Evolutionary conservation across 2,113 vertebrate genomes (phyloP).

Genomic region (Rafetus swinhoei): DNA sequence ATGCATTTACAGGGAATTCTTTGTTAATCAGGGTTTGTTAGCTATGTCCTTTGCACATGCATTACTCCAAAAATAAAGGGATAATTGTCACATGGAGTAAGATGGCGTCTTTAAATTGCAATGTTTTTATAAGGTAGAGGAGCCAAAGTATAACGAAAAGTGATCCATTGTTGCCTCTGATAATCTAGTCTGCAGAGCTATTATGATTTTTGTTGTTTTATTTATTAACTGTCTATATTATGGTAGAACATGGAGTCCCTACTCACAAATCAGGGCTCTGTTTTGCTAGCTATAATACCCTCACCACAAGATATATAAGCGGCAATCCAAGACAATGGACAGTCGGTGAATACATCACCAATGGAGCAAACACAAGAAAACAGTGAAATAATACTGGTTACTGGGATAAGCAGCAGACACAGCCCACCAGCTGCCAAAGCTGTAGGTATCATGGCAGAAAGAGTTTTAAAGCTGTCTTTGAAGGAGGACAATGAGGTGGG

Average conservation of each 20-base stretch:
- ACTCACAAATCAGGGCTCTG: background rate
- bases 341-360: background rate
- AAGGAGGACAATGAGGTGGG: background rate
- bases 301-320: background rate
- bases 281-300: background rate
- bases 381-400: background rate
- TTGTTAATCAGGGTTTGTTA: background rate
- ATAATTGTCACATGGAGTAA: background rate
- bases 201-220: background rate
- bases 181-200: background rate
- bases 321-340: background rate
- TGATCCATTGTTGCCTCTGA: background rate
- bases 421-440: background rate
- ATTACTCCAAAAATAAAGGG: background rate
- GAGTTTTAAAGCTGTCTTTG: background rate
- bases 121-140: background rate
- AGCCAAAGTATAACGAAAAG: background rate
- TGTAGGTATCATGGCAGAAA: background rate
- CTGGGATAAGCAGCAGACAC: background rate
- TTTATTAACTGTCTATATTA: background rate
- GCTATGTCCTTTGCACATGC: background rate
- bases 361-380: background rate
- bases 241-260: rapidly evolving
- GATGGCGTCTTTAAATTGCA: background rate
- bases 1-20: background rate